Evolutionary conservation across 1,140 invertebrate genomes (phyloP).

Genomic region (Sinella curviseta): DNA sequence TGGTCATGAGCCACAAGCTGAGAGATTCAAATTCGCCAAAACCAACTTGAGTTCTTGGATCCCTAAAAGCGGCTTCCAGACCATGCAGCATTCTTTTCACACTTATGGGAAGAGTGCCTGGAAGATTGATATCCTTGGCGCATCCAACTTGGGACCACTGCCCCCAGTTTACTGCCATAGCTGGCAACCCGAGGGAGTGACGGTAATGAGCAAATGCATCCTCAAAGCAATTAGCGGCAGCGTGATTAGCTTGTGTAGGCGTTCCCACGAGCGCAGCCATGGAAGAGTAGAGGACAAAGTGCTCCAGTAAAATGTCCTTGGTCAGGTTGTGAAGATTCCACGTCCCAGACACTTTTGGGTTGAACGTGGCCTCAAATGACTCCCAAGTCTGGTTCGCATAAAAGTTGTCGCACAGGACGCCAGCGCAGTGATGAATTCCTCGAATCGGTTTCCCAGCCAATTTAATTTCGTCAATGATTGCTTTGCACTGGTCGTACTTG

Average conservation of each 20-base stretch:
- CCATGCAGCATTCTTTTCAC: background rate
- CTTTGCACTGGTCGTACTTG: background rate
- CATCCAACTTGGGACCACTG: background rate
- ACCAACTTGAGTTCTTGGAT: background rate
- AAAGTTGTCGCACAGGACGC: background rate
- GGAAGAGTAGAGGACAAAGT: background rate
- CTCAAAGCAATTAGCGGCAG: background rate
- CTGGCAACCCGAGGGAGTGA: background rate
- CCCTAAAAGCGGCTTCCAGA: background rate
- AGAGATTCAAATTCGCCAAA: background rate
- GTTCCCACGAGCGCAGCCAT: background rate
- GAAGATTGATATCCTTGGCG: background rate
- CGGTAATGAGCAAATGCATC: background rate
- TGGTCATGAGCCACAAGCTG: background rate
- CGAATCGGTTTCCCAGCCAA: background rate
- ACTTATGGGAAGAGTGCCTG: background rate
- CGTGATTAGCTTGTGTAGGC: background rate
- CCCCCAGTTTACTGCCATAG: background rate
- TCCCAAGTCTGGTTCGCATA: background rate
- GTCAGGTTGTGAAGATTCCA: conserved; percentile 6
- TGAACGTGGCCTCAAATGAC: background rate
- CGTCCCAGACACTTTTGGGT: background rate
- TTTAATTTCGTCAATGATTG: background rate
- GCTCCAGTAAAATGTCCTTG: background rate
- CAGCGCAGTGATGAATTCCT: background rate